These are phyloP conservation scores for Nephrotoma flavescens DNA, from an alignment of 2,888 invertebrate genomes.

Conservation along the genomic window DNA sequence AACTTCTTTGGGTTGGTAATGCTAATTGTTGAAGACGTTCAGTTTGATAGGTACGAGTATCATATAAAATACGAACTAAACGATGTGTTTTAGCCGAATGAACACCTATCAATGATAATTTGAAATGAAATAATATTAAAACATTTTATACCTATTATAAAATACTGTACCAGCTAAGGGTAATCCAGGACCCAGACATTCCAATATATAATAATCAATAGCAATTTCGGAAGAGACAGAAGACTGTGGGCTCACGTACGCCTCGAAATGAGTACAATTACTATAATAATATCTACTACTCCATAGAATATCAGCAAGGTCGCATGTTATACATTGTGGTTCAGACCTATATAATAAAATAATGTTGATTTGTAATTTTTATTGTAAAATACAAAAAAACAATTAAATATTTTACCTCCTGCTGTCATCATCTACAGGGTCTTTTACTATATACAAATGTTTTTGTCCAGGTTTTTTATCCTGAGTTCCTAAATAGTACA, in stretches of 20 bases:
- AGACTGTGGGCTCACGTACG: slow-evolving; percentile 47
- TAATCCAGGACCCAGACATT: slow-evolving; percentile 84
- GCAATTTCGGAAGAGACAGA: slow-evolving; percentile 27
- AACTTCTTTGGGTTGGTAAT: slow-evolving; percentile 64
- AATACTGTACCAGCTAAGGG: slow-evolving; percentile 48
- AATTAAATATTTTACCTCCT: slow-evolving; percentile 34
- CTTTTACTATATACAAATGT: slow-evolving; percentile 75
- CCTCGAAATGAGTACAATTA: slow-evolving; percentile 77
- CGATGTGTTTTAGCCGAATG: slow-evolving; percentile 63
- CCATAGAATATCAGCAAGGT: slow-evolving; percentile 58
- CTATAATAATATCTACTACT: slow-evolving; percentile 65
- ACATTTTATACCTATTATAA: neutral
- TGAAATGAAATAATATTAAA: neutral
- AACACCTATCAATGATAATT: slow-evolving; percentile 29
- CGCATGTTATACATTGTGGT: slow-evolving; percentile 77
- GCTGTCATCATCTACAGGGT: slow-evolving; percentile 53
- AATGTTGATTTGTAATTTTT: neutral
- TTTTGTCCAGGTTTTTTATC: slow-evolving; percentile 71
- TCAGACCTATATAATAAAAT: slow-evolving; percentile 34
- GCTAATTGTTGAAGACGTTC: slow-evolving; percentile 61
- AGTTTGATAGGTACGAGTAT: slow-evolving; percentile 48
- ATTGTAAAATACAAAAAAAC: neutral
- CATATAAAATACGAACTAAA: slow-evolving; percentile 62
- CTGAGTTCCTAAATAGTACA: slow-evolving; percentile 64
- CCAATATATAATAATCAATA: slow-evolving; percentile 52